Evolutionary conservation across 1,140 invertebrate genomes (phyloP), one percentile per base, ranked within the genome.

Genomic region (Choristoneura fumiferana): DNA sequence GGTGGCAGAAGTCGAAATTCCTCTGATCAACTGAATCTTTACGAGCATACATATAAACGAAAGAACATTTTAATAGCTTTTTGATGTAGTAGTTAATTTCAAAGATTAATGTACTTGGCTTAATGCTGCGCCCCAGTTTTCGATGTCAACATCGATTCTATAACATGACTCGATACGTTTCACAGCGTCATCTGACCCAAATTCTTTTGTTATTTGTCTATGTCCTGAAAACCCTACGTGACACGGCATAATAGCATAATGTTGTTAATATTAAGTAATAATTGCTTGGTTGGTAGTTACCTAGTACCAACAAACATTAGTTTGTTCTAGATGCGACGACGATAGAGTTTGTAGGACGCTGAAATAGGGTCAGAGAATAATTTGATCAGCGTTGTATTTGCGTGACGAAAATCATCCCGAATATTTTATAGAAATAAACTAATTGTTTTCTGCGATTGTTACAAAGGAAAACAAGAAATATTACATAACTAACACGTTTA

Each of bases 51-150:
- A 22, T 12, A 49, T 17, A 49, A 8, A 29, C 22, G 2, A 49
- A 49, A 49, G 5, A 8, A 0, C n/a, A 14, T 18, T n/a, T 45
- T 18, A 45, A 49, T 49, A 12, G 22, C 12, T 49, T 33, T 43
- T 49, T 49, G 43, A 33, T 12, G 22, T 14, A 45, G 18, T 13
- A 33, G 17, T 49, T 29, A 29, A 29, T 29, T 29, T 49, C 43
- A 49, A 49, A 49, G 43, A 49, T 49, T 12, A 49, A 49, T 29
- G 10, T 18, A 29, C 18, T 49, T 49, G 18, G 43, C 35, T 9
- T 29, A 18, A 43, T 43, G 12, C n/a, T 33, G 5, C n/a, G 22
- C 14, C 18, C 43, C 43, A 29, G 22, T 49, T 49, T 49, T 10
- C 8, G 39, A 22, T 49, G 43, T 49, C n/a, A 49, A 12, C 10